Evolutionary conservation across 2,888 invertebrate species (phyloP).

Genomic region (Macropis europaea): DNA sequence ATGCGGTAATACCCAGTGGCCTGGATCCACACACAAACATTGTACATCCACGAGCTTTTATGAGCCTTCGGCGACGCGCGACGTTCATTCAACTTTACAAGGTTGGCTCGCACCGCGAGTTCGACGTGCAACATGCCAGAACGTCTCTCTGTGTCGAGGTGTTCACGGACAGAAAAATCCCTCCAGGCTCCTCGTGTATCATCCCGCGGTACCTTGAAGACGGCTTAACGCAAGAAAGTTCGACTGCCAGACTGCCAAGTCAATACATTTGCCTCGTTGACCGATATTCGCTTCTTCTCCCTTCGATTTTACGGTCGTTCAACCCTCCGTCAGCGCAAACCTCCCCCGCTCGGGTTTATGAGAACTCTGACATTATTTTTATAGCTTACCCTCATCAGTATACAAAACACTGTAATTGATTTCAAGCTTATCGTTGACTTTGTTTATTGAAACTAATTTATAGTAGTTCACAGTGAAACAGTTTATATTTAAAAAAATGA

Average conservation of each 20-base stretch:
- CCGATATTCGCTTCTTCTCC: not conserved
- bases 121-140: slow-evolving; percentile 7
- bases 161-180: slow-evolving; percentile 61
- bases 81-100: slow-evolving; percentile 43
- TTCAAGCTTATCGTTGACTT: too few relatives aligned
- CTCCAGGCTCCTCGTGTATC: slow-evolving; percentile 43
- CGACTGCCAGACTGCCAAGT: slow-evolving; percentile 7
- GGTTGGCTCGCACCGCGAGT: slow-evolving; percentile 17
- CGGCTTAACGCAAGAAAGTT: slow-evolving; percentile 65
- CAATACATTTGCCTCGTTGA: slow-evolving; percentile 5
- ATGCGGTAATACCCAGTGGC: not conserved
- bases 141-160: slow-evolving; percentile 5
- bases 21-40: not conserved
- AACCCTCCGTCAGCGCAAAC: not conserved
- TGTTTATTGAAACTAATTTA: too few relatives aligned
- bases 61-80: slow-evolving; percentile 22
- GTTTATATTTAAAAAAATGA: too few relatives aligned
- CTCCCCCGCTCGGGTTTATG: too few relatives aligned
- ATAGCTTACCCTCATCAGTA: too few relatives aligned
- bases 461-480: too few relatives aligned
- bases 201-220: slow-evolving; percentile 42
- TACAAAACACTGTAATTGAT: too few relatives aligned
- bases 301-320: not conserved
- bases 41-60: slow-evolving; percentile 37
- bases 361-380: too few relatives aligned